Percentiles rank a stretch among this genome's conserved stretches.
These are phyloP conservation scores for Hypselothyrea guttata DNA, from an alignment of 2,888 invertebrate species.

Conservation along the genomic window DNA sequence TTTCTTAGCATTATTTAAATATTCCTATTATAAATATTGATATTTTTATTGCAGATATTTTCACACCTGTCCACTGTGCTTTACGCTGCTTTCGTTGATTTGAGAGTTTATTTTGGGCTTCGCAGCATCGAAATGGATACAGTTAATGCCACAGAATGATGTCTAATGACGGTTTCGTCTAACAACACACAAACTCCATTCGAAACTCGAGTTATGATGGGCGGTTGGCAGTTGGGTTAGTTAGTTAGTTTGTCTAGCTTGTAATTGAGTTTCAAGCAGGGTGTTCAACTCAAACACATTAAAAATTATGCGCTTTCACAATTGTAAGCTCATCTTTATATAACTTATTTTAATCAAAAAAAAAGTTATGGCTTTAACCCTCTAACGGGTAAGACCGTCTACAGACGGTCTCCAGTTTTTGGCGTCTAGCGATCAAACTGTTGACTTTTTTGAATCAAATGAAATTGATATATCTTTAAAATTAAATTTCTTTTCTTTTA, in stretches of 20 bases:
- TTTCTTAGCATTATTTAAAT: no score
- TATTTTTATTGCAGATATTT: not conserved
- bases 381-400: no score
- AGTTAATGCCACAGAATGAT: slow-evolving; percentile 75
- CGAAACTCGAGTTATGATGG: slow-evolving; percentile 17
- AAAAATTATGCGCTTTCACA: no score
- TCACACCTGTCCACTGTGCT: slow-evolving; percentile 11
- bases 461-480: no score
- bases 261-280: slow-evolving; percentile 32
- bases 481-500: no score
- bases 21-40: no score
- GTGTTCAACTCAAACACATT: not conserved
- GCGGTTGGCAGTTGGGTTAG: slow-evolving; percentile 6
- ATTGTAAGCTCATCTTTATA: no score
- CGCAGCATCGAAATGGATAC: slow-evolving; percentile 56
- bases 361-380: no score
- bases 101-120: slow-evolving; percentile 30
- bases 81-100: slow-evolving; percentile 10
- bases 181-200: slow-evolving; percentile 51
- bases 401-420: no score
- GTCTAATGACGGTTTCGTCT: slow-evolving; percentile 74
- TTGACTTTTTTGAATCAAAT: no score
- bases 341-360: no score
- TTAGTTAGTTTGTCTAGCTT: slow-evolving; percentile 19
- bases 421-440: no score